Evolutionary conservation across 2,888 invertebrate species (phyloP).

Genomic region (Trissoscelio sp.): DNA sequence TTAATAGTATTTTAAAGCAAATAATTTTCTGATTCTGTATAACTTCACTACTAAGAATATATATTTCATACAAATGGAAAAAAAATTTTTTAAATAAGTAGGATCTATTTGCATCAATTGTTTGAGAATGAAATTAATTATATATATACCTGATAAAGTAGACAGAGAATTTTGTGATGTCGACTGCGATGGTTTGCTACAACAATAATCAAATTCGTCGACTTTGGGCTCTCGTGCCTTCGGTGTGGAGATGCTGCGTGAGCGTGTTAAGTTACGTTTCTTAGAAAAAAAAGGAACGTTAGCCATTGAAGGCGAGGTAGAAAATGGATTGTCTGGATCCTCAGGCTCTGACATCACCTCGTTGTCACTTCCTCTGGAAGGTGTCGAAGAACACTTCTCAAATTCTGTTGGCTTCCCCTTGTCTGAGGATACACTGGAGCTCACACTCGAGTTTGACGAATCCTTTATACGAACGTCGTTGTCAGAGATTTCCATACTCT

Average conservation of each 20-base stretch:
- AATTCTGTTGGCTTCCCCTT: constrained; percentile 56
- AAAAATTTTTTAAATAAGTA: too few relatives aligned
- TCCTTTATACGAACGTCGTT: constrained; percentile 81
- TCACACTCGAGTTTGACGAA: constrained; percentile 62
- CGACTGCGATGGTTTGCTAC: constrained; percentile 63
- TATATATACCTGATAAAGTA: too few relatives aligned
- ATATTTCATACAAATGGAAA: too few relatives aligned
- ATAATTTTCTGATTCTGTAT: too few relatives aligned
- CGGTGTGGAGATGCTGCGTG: constrained; percentile 65
- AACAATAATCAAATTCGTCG: constrained; percentile 58
- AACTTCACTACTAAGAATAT: too few relatives aligned
- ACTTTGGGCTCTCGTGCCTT: constrained; percentile 48
- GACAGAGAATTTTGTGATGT: constrained; percentile 62
- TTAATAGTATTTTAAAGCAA: too few relatives aligned
- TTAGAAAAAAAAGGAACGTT: constrained; percentile 36
- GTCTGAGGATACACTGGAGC: constrained; percentile 63
- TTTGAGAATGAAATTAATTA: too few relatives aligned
- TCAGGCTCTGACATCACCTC: constrained; percentile 49
- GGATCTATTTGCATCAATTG: too few relatives aligned
- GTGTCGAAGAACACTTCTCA: constrained; percentile 12
- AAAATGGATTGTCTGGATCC: constrained; percentile 57
- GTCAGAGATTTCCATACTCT: constrained; percentile 81
- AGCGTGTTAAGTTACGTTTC: constrained; percentile 48
- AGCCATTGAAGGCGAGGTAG: constrained; percentile 56
- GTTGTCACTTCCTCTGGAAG: constrained; percentile 40